These are phyloP conservation scores for Cygnus olor DNA, from an alignment of 2,797 vertebrate species.

Conservation along the genomic window DNA sequence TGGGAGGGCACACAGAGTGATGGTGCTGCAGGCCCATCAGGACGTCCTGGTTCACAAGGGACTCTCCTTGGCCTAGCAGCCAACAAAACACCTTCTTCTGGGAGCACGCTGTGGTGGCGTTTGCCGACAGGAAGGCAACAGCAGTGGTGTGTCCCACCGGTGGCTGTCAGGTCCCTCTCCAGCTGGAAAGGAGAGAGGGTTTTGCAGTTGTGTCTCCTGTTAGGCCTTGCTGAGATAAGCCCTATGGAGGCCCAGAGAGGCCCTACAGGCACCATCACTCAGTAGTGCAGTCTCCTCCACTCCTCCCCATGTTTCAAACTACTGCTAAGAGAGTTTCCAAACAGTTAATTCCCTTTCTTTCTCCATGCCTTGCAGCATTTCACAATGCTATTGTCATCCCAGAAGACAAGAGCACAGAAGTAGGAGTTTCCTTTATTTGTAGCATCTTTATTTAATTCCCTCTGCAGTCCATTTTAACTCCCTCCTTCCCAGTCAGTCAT, in stretches of 20 bases:
- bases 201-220: not conserved
- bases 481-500: not conserved
- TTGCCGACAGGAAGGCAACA: not conserved
- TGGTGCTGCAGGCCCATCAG: accelerated
- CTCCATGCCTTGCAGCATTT: constrained; percentile 29
- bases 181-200: not conserved
- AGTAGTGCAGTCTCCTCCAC: accelerated
- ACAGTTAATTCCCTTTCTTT: constrained; percentile 7
- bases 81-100: not conserved
- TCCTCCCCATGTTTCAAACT: not conserved
- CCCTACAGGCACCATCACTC: not conserved
- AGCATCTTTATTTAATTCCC: constrained; percentile 48
- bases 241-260: not conserved
- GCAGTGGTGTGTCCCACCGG: not conserved
- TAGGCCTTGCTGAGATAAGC: not conserved
- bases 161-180: not conserved
- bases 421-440: not conserved
- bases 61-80: not conserved
- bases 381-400: constrained; percentile 45
- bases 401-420: constrained; percentile 44
- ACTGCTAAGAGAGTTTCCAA: not conserved
- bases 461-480: constrained; percentile 42
- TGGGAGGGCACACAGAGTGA: accelerated
- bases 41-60: not conserved
- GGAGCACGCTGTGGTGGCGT: accelerated